Percentiles rank a stretch among this genome's conserved stretches.
phyloP scores from a whole-genome alignment of 2,888 invertebrate genomes.

The Ceriagrion tenellum region DNA sequence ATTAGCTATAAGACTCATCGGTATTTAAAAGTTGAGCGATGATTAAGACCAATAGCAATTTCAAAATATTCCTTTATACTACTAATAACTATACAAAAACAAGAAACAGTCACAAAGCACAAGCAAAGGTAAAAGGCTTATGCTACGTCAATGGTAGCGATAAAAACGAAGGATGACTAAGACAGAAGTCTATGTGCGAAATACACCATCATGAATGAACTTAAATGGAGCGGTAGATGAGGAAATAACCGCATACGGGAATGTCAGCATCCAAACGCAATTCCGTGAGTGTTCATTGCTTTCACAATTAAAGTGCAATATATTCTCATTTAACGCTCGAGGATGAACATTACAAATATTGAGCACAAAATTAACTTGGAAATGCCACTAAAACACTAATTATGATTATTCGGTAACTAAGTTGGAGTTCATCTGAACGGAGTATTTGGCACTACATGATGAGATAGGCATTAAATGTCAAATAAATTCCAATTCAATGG shows the following conservation, averaged over 20 bases:
- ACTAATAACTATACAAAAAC: too few relatives aligned
- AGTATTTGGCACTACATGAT: background rate
- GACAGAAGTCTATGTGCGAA: too few relatives aligned
- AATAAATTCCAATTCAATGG: background rate
- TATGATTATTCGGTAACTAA: background rate
- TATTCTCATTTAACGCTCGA: background rate
- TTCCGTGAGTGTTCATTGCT: background rate
- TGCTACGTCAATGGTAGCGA: too few relatives aligned
- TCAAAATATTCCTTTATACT: too few relatives aligned
- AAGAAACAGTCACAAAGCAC: too few relatives aligned
- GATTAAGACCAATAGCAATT: too few relatives aligned
- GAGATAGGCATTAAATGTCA: background rate
- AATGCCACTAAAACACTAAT: background rate
- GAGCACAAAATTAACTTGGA: background rate
- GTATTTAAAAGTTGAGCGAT: too few relatives aligned
- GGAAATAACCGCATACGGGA: background rate
- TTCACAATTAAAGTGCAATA: background rate
- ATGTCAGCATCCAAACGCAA: background rate
- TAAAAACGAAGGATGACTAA: too few relatives aligned
- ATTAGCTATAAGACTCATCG: too few relatives aligned
- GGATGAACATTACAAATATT: background rate
- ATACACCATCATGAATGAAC: too few relatives aligned
- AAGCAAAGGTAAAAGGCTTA: too few relatives aligned
- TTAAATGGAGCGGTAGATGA: too few relatives aligned
- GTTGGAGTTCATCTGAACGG: background rate